phyloP scores from a whole-genome alignment of 2,113 vertebrate genomes.

The Panthera tigris region DNA sequence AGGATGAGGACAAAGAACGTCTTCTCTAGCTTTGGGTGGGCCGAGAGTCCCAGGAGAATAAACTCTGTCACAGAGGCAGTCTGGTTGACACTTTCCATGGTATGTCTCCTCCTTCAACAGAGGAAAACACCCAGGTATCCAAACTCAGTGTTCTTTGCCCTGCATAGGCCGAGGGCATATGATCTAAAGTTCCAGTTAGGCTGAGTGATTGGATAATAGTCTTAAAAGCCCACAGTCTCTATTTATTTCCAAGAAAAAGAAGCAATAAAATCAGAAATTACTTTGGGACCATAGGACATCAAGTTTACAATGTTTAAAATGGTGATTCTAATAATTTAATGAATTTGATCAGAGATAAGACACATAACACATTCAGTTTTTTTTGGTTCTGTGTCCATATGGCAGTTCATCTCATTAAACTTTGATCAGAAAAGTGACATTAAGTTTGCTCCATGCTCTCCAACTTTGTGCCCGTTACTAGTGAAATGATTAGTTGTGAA shows the following conservation, averaged over 20 bases:
- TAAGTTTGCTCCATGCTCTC: background rate
- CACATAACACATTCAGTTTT: background rate
- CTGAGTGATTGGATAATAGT: background rate
- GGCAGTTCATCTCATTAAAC: background rate
- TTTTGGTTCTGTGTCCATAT: background rate
- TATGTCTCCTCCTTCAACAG: background rate
- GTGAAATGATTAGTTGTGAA: background rate
- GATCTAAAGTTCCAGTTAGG: background rate
- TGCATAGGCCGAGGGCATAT: background rate
- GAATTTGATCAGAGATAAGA: background rate
- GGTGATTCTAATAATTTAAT: background rate
- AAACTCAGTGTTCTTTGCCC: background rate
- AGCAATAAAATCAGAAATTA: background rate
- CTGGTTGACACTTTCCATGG: constrained; percentile 25
- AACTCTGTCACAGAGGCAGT: constrained; percentile 21
- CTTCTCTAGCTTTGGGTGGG: background rate
- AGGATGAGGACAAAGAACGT: constrained; percentile 32
- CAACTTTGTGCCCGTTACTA: background rate
- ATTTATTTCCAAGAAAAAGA: background rate
- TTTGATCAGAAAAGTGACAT: background rate
- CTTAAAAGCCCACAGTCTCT: background rate
- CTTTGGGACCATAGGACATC: background rate
- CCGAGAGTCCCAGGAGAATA: constrained; percentile 23
- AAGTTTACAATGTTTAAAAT: background rate
- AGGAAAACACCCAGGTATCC: background rate